A percentile compares a stretch with the other conserved stretches of the same genome.
Evolutionary conservation across 2,888 invertebrate species (phyloP).

Genomic region (Cheilosia scutellata): DNA sequence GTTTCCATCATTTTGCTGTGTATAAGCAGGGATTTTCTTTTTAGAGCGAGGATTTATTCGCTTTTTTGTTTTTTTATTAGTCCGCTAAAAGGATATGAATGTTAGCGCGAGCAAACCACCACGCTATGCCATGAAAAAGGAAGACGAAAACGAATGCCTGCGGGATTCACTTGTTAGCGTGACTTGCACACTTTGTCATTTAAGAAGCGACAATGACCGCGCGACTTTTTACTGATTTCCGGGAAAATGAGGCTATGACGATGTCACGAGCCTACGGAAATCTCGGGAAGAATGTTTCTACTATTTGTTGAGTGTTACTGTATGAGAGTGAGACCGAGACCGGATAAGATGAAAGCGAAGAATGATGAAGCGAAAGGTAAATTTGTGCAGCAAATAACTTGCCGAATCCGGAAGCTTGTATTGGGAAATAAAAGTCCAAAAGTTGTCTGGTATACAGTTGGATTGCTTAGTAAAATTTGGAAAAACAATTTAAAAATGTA

Average conservation of each 20-base stretch:
- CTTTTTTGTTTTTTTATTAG: constrained; percentile 65
- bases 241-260: constrained; percentile 51
- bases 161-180: constrained; percentile 74
- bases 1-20: constrained; percentile 51
- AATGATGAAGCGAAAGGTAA: neutral
- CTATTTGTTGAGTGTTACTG: constrained; percentile 29
- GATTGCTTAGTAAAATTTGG: too few species aligned
- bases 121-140: constrained; percentile 27
- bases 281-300: neutral
- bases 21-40: constrained; percentile 39
- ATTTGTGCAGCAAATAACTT: too few species aligned
- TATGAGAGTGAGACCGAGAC: neutral
- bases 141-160: constrained; percentile 70
- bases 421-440: too few species aligned
- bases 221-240: constrained; percentile 65
- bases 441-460: too few species aligned
- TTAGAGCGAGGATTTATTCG: constrained; percentile 64
- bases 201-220: constrained; percentile 73
- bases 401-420: too few species aligned
- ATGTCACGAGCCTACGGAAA: constrained; percentile 27
- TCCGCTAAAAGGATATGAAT: constrained; percentile 74
- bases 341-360: constrained; percentile 6
- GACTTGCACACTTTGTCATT: constrained; percentile 74
- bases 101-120: constrained; percentile 53
- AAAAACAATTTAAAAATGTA: too few species aligned